These are phyloP conservation scores for Oplegnathus fasciatus DNA, from an alignment of 2,113 vertebrate genomes.

Conservation along the genomic window DNA sequence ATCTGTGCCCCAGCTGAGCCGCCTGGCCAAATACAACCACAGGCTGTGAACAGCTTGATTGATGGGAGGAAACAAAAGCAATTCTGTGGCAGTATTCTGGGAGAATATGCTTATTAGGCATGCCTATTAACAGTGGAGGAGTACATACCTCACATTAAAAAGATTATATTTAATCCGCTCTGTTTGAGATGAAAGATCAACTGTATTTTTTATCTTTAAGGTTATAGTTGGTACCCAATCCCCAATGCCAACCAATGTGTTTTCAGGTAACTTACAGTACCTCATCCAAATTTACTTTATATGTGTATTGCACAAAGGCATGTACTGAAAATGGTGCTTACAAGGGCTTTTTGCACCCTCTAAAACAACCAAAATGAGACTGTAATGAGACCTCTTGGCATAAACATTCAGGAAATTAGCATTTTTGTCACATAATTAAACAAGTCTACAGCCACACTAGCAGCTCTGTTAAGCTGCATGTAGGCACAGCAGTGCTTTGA, in stretches of 20 bases:
- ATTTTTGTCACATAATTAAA: neutral
- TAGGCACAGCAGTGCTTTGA: neutral
- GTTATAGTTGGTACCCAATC: neutral
- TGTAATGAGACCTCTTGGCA: neutral
- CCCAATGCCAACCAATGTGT: neutral
- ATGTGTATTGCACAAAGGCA: neutral
- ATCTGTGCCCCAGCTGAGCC: conserved; percentile 44
- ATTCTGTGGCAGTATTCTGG: conserved; percentile 21
- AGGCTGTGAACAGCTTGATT: conserved; percentile 42
- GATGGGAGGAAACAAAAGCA: conserved; percentile 52
- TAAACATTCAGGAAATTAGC: neutral
- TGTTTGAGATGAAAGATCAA: neutral
- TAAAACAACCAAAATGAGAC: neutral
- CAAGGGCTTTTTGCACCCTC: neutral
- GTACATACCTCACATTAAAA: conserved; percentile 9
- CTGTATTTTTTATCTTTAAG: neutral
- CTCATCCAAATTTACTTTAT: neutral
- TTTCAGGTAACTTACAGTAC: neutral
- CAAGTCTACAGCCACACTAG: neutral
- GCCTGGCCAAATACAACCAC: conserved; percentile 25
- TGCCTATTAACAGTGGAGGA: conserved; percentile 19
- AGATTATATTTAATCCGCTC: neutral
- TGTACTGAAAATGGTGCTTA: neutral
- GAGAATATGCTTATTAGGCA: too few relatives aligned
- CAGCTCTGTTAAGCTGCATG: neutral